These are phyloP conservation scores for Pteropus alecto DNA, from an alignment of 2,113 vertebrate species.

Conservation along the genomic window DNA sequence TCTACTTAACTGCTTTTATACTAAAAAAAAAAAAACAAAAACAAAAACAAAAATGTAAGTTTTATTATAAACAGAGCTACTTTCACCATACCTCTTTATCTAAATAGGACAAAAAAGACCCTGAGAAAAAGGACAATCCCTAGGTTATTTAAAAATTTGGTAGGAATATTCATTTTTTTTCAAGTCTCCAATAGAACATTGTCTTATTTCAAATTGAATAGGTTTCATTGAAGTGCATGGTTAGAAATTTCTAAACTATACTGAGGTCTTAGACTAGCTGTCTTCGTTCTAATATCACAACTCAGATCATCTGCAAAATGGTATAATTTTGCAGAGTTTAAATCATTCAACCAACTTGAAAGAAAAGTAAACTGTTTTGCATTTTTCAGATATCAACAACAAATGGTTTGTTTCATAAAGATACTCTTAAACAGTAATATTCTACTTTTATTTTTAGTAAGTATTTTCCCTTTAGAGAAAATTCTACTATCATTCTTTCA, in stretches of 20 bases:
- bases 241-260: neutral
- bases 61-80: constrained; percentile 29
- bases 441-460: neutral
- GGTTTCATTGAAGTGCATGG: neutral
- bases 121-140: neutral
- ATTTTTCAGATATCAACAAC: neutral
- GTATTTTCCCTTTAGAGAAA: neutral
- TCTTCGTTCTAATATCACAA: neutral
- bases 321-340: neutral
- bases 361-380: neutral
- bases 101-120: neutral
- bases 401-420: neutral
- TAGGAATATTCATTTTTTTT: neutral
- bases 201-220: neutral
- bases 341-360: neutral
- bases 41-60: neutral
- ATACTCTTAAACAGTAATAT: neutral
- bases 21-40: neutral
- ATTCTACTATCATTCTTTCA: neutral
- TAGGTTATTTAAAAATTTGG: neutral
- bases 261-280: neutral
- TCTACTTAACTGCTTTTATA: constrained; percentile 64
- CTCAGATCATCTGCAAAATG: neutral
- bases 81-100: neutral
- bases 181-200: neutral